These are phyloP conservation scores for Scyliorhinus canicula DNA, from an alignment of 2,797 vertebrate genomes.

Conservation along the genomic window DNA sequence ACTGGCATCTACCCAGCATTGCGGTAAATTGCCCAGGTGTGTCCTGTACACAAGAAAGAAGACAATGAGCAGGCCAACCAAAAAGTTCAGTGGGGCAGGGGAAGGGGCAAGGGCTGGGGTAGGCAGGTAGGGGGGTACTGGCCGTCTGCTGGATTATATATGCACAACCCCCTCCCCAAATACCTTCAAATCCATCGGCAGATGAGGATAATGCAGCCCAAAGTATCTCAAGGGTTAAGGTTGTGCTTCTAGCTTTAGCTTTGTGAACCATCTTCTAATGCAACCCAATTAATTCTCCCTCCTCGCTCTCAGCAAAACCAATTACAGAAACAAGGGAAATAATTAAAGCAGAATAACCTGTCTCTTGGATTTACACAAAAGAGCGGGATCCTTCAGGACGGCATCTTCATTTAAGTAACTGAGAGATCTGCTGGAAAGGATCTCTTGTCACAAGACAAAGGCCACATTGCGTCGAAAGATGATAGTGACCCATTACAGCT, in stretches of 20 bases:
- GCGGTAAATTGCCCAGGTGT: no score
- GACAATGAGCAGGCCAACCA: no score
- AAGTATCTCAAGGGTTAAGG: neutral
- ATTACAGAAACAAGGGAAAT: constrained; percentile 32
- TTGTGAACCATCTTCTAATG: neutral
- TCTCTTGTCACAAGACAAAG: neutral
- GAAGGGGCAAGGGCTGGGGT: no score
- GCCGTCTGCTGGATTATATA: no score
- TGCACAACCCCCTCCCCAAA: no score
- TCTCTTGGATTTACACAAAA: neutral
- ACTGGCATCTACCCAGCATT: no score
- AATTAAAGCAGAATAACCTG: constrained; percentile 6
- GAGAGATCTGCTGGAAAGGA: neutral
- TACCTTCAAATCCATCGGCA: neutral
- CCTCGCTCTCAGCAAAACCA: neutral
- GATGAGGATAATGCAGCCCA: neutral
- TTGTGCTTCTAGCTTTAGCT: neutral
- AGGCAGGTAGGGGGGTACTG: no score
- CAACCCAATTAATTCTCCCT: neutral
- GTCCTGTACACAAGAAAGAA: no score
- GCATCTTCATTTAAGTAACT: constrained; percentile 17
- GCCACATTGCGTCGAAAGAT: neutral
- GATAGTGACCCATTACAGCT: neutral
- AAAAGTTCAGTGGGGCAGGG: no score
- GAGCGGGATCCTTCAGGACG: neutral